Evolutionary conservation across 2,888 invertebrate genomes (phyloP).

Genomic region (Sarcophaga variegata): DNA sequence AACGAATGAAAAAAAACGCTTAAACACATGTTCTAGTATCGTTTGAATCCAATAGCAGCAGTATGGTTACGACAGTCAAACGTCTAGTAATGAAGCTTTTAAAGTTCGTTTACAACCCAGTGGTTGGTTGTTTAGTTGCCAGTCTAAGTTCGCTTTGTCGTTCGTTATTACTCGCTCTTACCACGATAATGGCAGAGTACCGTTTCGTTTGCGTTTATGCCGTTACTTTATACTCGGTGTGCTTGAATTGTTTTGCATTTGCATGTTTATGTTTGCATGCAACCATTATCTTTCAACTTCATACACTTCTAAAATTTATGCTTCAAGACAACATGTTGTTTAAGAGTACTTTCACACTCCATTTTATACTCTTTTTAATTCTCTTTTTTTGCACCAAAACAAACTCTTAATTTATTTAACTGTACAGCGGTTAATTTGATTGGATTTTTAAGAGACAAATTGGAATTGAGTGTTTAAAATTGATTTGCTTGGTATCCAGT

Average conservation of each 20-base stretch:
- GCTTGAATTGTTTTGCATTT: neutral
- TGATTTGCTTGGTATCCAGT: neutral
- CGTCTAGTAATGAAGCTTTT: neutral
- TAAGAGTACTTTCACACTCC: slow-evolving; percentile 20
- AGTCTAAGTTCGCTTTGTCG: no score
- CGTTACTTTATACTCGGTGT: slow-evolving; percentile 6
- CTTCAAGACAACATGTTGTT: neutral
- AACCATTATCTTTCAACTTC: slow-evolving; percentile 52
- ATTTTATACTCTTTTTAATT: neutral
- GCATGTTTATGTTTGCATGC: neutral
- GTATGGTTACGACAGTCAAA: no score
- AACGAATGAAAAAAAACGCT: neutral
- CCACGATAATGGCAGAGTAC: no score
- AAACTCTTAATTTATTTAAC: neutral
- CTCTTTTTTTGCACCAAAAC: neutral
- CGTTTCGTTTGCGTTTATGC: neutral
- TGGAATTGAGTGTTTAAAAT: neutral
- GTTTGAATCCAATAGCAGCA: neutral
- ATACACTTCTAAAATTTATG: neutral
- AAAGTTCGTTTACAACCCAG: neutral
- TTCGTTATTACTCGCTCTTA: neutral
- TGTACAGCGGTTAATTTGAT: neutral
- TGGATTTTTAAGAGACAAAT: no score
- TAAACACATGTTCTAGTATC: neutral
- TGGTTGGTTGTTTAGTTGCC: neutral